These are phyloP conservation scores for Redunca redunca DNA, from an alignment of 2,113 vertebrate species.

Conservation along the genomic window DNA sequence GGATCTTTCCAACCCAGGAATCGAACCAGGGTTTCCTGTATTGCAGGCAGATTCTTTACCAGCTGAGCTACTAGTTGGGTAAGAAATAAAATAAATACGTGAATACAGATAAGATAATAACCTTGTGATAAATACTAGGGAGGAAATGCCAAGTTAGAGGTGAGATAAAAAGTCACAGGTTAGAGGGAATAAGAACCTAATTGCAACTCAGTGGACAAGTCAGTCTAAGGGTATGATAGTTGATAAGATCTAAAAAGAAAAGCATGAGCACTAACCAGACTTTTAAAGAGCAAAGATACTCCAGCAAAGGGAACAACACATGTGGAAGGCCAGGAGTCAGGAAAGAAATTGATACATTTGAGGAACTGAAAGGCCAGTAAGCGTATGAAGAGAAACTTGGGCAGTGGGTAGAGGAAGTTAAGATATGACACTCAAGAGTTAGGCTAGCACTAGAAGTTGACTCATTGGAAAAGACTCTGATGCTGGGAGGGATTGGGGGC, in stretches of 20 bases:
- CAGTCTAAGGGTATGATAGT: background rate
- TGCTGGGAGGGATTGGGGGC: too few relatives aligned
- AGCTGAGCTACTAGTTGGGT: background rate
- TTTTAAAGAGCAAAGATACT: background rate
- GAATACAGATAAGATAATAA: background rate
- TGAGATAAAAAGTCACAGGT: background rate
- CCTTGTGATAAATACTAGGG: background rate
- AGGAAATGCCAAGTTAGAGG: background rate
- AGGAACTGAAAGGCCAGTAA: background rate
- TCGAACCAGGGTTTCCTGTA: background rate
- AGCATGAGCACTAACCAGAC: background rate
- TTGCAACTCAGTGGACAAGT: background rate
- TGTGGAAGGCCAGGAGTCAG: background rate
- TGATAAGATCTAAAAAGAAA: background rate
- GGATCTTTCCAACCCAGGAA: background rate
- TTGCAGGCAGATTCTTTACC: background rate
- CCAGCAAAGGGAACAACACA: background rate
- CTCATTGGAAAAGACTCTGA: too few relatives aligned
- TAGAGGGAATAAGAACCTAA: background rate
- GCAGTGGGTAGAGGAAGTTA: too few relatives aligned
- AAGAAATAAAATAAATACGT: background rate
- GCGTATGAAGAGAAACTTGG: background rate
- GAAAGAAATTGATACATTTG: background rate
- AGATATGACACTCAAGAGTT: too few relatives aligned
- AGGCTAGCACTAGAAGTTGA: too few relatives aligned